Evolutionary conservation across 1,140 invertebrate genomes (phyloP).

Genomic region (Diploscapter pachys): DNA sequence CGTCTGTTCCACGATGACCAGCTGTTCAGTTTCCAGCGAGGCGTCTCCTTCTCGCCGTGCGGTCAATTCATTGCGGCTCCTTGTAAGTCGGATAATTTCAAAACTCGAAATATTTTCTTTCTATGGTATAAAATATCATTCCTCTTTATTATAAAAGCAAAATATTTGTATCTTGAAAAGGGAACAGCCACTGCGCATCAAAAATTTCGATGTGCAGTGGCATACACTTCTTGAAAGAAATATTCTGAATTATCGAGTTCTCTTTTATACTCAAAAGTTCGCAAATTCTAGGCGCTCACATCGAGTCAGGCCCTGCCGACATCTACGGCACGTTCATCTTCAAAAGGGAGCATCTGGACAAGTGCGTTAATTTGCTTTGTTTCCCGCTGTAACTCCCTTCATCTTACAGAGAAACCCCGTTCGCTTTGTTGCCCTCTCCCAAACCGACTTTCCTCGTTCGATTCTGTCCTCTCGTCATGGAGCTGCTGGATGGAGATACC

Average conservation of each 20-base stretch:
- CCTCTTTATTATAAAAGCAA: too few species aligned
- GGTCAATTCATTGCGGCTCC: constrained; percentile 36
- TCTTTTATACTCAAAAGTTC: too few species aligned
- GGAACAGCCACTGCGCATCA: too few species aligned
- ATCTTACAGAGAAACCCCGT: constrained; percentile 12
- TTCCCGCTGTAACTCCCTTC: neutral
- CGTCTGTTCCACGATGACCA: constrained; percentile 42
- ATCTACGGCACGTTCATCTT: constrained; percentile 35
- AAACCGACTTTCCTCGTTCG: constrained; percentile 23
- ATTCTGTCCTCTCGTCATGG: constrained; percentile 22
- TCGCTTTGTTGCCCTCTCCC: constrained; percentile 19
- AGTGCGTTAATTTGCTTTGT: neutral
- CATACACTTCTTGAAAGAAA: too few species aligned
- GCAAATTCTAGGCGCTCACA: constrained; percentile 17
- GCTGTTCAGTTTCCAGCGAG: constrained; percentile 28
- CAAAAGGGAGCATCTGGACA: constrained; percentile 23
- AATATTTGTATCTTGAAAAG: too few species aligned
- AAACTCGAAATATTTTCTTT: neutral
- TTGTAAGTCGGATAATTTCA: constrained; percentile 2
- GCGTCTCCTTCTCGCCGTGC: constrained; percentile 27
- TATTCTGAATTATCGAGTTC: too few species aligned
- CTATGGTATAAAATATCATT: neutral
- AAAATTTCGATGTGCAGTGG: too few species aligned
- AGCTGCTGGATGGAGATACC: neutral
- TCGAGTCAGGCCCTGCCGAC: constrained; percentile 25